Evolutionary conservation across 2,888 invertebrate species (phyloP), one percentile per base, ranked within the genome.

Genomic region (Orgyia antiqua): DNA sequence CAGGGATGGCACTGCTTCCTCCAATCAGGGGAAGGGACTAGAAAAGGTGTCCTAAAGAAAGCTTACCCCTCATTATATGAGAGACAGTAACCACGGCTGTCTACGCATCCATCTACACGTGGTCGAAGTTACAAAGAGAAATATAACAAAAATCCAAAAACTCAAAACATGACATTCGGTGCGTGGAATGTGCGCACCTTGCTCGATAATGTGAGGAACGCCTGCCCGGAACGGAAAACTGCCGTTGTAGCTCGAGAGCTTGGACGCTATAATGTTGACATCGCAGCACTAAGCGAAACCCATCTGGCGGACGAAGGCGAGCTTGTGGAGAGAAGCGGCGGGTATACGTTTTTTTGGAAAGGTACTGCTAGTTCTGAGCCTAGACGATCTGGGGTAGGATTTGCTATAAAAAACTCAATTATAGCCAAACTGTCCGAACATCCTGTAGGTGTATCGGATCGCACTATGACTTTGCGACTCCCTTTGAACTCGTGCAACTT

Each of bases 271-370:
- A 27, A 42, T 8, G 17, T n/a, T n/a, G n/a, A n/a, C n/a, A n/a
- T n/a, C n/a, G n/a, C n/a, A n/a, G n/a, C n/a, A n/a, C n/a, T n/a
- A n/a, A n/a, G n/a, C n/a, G n/a, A n/a, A n/a, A n/a, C n/a, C n/a
- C n/a, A n/a, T n/a, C n/a, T n/a, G n/a, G n/a, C n/a, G n/a, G n/a
- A n/a, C n/a, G n/a, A n/a, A n/a, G n/a, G n/a, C n/a, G n/a, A n/a
- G n/a, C n/a, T 52, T n/a, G n/a, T n/a, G n/a, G n/a, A n/a, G n/a
- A 0, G 52, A 54, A 29, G 25, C 56, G 55, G 28, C 20, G n/a
- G 20, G 13, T 2, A 15, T 8, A 46, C 37, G 4, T 44, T 43
- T 24, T 49, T 29, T 13, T 51, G 45, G 51, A 51, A 44, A 31
- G 53, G 47, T 0, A 30, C 13, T 1, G 3, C 39, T 1, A 3